These are phyloP conservation scores for Geotria australis DNA, from an alignment of 2,797 vertebrate species.

Conservation along the genomic window DNA sequence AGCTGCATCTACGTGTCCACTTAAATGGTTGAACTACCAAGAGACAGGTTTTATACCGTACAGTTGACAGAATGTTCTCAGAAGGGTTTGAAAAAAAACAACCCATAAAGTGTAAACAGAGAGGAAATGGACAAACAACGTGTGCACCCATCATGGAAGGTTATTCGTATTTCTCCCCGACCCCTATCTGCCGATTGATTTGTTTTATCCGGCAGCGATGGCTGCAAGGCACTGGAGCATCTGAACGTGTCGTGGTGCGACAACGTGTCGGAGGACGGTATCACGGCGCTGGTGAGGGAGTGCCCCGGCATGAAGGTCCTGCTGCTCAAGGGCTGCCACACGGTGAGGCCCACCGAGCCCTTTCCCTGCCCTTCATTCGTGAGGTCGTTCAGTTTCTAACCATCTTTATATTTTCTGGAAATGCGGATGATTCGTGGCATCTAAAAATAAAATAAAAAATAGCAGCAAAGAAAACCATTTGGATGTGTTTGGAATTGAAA, in stretches of 20 bases:
- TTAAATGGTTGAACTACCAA: too few species aligned
- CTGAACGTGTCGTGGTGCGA: constrained; percentile 78
- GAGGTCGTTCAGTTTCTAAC: background rate
- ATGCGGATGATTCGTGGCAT: background rate
- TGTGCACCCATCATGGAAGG: too few species aligned
- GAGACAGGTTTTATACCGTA: too few species aligned
- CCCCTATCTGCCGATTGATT: background rate
- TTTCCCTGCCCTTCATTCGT: background rate
- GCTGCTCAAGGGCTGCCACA: constrained; percentile 62
- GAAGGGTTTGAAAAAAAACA: too few species aligned
- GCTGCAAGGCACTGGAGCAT: constrained; percentile 57
- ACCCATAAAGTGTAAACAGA: too few species aligned
- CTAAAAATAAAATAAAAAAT: background rate
- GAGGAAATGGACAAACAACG: too few species aligned
- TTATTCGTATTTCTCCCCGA: too few species aligned
- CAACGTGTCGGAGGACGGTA: constrained; percentile 58
- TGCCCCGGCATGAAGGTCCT: constrained; percentile 38
- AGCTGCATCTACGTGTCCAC: too few species aligned
- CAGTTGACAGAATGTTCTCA: too few species aligned
- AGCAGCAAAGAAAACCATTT: background rate
- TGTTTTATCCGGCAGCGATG: constrained; percentile 23
- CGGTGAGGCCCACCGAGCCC: constrained; percentile 16
- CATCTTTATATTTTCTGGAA: background rate
- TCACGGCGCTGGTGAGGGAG: constrained; percentile 49
- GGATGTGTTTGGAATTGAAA: too few species aligned